Evolutionary conservation across 2,113 vertebrate genomes (phyloP), one percentile per base, ranked within the genome.

Genomic region (Pseudois nayaur): DNA sequence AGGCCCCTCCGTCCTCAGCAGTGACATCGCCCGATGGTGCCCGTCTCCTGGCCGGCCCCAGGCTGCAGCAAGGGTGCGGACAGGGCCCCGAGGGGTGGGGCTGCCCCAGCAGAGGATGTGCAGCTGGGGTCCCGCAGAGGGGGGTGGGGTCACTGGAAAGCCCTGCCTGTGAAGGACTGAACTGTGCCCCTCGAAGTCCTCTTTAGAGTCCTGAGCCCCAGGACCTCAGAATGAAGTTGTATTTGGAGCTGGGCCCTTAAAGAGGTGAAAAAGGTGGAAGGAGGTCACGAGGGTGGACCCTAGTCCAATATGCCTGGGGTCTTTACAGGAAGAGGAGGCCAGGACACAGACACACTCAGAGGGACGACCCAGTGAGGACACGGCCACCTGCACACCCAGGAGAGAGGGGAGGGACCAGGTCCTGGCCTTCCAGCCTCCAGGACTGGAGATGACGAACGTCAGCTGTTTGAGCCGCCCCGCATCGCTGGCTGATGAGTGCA

Each of bases 391-490:
- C 21, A 7, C 7, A 3, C 31, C 33, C 1, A 5, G 57, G 67
- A 81, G 50, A n/a, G 57, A 48, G 54, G n/a, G 21, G 48, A 45
- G 57, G 55, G 48, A 0, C 45, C 50, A 12, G 48, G 17, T 45
- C 29, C 67, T 67, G 5, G 2, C 57, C 19, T n/a, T 36, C 50
- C 64, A 59, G 90, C 50, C 43, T 31, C 64, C 33, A 27, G 40
- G 17, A 64, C 4, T 0, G 1, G 54, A 11, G 62, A 2, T 6
- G 1, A 1, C 2, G 11, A 9, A 0, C 0, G 3, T 2, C 19
- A 57, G 29, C 7, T 3, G 5, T 5, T 3, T 13, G 16, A 11
- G 36, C 29, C 7, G 2, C 43, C 13, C 2, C 1, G 0, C 5
- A 29, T 25, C 59, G 1, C 1, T 0, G 8, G 27, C 33, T 33